Percentiles rank a stretch among this genome's conserved stretches.
These are phyloP conservation scores for Centrocercus urophasianus DNA, from an alignment of 2,113 vertebrate genomes.

Conservation along the genomic window DNA sequence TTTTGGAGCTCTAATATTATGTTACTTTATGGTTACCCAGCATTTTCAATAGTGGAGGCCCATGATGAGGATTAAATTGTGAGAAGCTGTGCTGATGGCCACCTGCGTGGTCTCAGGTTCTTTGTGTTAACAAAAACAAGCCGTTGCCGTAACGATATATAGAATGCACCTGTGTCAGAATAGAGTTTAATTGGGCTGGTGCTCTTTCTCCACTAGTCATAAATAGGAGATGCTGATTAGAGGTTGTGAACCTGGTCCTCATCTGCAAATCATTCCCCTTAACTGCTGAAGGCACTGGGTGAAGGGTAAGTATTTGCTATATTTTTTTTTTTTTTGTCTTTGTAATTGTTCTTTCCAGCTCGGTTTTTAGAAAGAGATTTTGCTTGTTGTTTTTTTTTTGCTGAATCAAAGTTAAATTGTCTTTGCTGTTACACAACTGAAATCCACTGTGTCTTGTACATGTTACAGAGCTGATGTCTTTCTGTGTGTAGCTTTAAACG, in stretches of 20 bases:
- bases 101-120: background rate
- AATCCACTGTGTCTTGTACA: accelerated
- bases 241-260: background rate
- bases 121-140: background rate
- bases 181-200: background rate
- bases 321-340: background rate
- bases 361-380: background rate
- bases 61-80: background rate
- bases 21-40: background rate
- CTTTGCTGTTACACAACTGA: background rate
- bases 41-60: background rate
- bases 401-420: background rate
- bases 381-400: background rate
- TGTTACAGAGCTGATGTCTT: background rate
- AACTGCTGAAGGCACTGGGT: background rate
- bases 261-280: background rate
- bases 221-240: background rate
- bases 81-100: background rate
- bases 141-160: background rate
- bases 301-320: background rate
- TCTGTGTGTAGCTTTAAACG: background rate
- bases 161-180: background rate
- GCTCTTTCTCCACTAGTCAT: background rate
- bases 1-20: background rate
- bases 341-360: background rate